Percentiles rank a stretch among this genome's conserved stretches.
Evolutionary conservation across 2,888 invertebrate species (phyloP).

Genomic region (Caenorhabditis zanzibari): DNA sequence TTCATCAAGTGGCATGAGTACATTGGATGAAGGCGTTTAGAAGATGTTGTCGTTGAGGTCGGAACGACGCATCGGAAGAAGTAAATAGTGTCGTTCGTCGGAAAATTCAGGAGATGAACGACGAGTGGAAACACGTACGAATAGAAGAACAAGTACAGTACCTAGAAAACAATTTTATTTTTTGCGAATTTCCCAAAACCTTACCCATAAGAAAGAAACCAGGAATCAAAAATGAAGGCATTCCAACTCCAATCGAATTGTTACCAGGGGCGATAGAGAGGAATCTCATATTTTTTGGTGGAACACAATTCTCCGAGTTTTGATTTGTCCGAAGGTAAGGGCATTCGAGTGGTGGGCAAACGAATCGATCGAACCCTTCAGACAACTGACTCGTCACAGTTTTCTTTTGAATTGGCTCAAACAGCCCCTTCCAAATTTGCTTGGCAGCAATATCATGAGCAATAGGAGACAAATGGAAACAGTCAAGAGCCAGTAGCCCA

Average conservation of each 20-base stretch:
- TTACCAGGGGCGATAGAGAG: background rate
- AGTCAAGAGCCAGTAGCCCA: constrained; percentile 73
- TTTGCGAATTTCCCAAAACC: too few species aligned
- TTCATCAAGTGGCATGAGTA: constrained; percentile 60
- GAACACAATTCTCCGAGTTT: constrained; percentile 41
- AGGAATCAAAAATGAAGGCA: constrained; percentile 10
- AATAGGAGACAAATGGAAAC: constrained; percentile 72
- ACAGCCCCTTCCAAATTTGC: constrained; percentile 69
- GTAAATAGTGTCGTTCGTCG: constrained; percentile 52
- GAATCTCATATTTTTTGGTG: constrained; percentile 18
- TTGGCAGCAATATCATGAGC: constrained; percentile 73
- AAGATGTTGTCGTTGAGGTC: constrained; percentile 66
- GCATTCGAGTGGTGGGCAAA: constrained; percentile 58
- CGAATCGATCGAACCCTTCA: constrained; percentile 41
- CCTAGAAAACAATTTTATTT: constrained; percentile 25
- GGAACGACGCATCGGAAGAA: constrained; percentile 61
- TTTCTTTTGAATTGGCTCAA: constrained; percentile 50
- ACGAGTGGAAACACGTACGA: constrained; percentile 41
- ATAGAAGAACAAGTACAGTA: constrained; percentile 29
- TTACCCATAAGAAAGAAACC: constrained; percentile 42
- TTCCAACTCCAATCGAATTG: background rate
- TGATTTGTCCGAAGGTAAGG: constrained; percentile 43
- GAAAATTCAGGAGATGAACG: constrained; percentile 30
- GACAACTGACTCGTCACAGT: constrained; percentile 11
- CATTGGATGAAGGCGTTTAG: constrained; percentile 42